Conservation (phyloP, 2,113 vertebrate genomes). For the Tautogolabrus adspersus region DNA sequence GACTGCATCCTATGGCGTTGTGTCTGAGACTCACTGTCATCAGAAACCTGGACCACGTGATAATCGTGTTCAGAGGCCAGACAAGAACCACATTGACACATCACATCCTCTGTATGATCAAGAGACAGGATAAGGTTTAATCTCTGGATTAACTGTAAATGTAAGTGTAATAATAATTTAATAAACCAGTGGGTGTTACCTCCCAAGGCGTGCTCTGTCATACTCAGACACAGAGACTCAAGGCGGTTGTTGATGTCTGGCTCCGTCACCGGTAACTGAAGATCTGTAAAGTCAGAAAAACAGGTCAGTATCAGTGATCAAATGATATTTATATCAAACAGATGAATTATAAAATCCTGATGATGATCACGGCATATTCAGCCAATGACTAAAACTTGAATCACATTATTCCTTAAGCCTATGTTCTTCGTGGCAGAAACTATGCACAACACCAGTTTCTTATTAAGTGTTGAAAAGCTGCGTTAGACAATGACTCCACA, state of each 20-base stretch:
- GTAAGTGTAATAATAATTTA: too few relatives aligned
- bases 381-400: background rate
- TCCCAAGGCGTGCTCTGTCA: constrained; percentile 98
- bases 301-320: constrained; percentile 1
- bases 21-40: background rate
- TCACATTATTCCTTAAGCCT: background rate
- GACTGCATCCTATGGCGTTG: background rate
- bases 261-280: constrained; percentile 94
- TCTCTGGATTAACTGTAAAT: background rate
- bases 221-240: constrained; percentile 98
- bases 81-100: background rate
- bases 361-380: background rate
- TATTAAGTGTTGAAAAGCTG: background rate
- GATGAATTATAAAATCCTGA: background rate
- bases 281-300: constrained; percentile 82
- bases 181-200: constrained; percentile 79
- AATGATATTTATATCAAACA: background rate
- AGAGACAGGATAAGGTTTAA: background rate
- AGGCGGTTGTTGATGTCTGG: constrained; percentile 99
- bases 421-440: background rate
- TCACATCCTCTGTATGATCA: background rate
- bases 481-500: background rate
- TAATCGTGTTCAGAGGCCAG: background rate
- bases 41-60: background rate
- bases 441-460: background rate